Conservation (phyloP, 1,140 invertebrate species). For the Drosophila simulans region DNA sequence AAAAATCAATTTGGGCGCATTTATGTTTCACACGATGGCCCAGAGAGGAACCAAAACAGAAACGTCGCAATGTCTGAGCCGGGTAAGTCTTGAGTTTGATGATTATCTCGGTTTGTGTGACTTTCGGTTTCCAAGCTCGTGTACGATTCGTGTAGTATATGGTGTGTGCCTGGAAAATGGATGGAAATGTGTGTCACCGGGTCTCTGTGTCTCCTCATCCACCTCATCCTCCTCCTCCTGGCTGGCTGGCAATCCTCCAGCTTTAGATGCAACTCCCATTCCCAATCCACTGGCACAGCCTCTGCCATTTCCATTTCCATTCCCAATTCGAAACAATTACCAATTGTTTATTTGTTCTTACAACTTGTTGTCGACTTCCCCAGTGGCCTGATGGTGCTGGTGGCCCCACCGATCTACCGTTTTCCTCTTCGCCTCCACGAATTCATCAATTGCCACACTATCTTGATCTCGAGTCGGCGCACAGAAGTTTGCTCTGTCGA, state of each 20-base stretch:
- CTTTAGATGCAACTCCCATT: constrained; percentile 34
- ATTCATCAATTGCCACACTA: constrained; percentile 73
- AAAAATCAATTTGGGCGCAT: constrained; percentile 66
- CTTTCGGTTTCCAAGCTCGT: constrained; percentile 66
- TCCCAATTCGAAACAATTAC: constrained; percentile 73
- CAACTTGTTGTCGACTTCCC: constrained; percentile 56
- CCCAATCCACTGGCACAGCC: not conserved
- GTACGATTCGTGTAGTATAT: constrained; percentile 36
- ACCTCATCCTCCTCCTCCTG: not conserved
- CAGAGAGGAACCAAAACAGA: constrained; percentile 13
- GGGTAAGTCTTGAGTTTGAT: constrained; percentile 38
- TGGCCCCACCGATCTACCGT: not conserved
- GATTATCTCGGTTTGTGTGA: constrained; percentile 52
- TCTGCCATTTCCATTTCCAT: constrained; percentile 42
- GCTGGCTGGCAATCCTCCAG: constrained; percentile 17
- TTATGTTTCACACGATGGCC: constrained; percentile 68
- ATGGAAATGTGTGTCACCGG: constrained; percentile 67
- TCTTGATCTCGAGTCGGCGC: constrained; percentile 54
- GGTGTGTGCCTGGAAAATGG: constrained; percentile 49
- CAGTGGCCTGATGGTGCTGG: constrained; percentile 12
- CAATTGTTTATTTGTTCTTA: constrained; percentile 77
- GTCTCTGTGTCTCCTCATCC: constrained; percentile 44
- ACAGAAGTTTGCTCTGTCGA: constrained; percentile 10
- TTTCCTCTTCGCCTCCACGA: constrained; percentile 30
- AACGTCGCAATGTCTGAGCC: not conserved